These are phyloP conservation scores for Otus scops DNA, from an alignment of 2,797 vertebrate genomes.

Conservation along the genomic window DNA sequence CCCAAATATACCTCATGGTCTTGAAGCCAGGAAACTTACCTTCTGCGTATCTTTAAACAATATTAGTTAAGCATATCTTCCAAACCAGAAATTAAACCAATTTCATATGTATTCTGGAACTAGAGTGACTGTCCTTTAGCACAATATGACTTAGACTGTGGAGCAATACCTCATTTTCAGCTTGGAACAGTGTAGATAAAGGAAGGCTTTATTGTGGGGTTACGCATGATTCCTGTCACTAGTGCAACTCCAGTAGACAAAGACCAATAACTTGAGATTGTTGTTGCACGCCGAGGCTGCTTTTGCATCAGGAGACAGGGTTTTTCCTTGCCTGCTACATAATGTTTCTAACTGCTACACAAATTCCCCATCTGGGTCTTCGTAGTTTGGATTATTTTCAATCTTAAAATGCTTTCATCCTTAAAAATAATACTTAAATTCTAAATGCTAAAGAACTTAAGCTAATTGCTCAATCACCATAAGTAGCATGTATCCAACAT, in stretches of 20 bases:
- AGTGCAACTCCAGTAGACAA: neutral
- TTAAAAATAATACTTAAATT: neutral
- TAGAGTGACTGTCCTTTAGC: neutral
- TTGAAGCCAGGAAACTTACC: neutral
- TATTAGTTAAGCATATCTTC: neutral
- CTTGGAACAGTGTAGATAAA: neutral
- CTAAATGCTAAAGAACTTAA: neutral
- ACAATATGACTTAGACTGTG: neutral
- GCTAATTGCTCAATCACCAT: fast-evolving
- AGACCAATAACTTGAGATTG: neutral
- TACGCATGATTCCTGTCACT: neutral
- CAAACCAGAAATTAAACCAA: neutral
- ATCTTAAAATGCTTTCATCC: neutral
- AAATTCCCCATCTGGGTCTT: neutral
- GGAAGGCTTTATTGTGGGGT: neutral
- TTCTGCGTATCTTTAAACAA: neutral
- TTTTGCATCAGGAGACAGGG: neutral
- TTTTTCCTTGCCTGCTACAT: neutral
- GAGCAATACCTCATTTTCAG: neutral
- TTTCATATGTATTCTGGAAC: neutral
- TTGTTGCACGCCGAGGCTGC: neutral
- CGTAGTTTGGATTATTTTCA: neutral
- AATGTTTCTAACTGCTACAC: neutral
- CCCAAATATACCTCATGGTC: neutral
- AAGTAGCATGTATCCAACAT: neutral